Evolutionary conservation across 2,888 invertebrate species (phyloP), one percentile per base, ranked within the genome.

Genomic region (Mesorhabditis spiculigera): DNA sequence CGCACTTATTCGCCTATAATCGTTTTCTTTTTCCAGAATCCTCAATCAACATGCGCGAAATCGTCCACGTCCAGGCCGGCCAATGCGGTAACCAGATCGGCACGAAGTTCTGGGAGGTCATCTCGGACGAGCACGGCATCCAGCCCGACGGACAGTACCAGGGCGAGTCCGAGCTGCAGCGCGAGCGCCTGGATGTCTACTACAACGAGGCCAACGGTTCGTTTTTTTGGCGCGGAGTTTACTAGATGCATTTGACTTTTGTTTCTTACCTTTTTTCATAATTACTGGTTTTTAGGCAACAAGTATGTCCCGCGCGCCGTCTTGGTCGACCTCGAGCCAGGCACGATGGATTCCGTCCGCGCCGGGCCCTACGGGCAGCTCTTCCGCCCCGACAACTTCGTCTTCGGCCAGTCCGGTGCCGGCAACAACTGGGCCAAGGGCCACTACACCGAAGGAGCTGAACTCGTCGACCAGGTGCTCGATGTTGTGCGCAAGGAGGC

Each of bases 331-430:
- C 89, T 95, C 86, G 95, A 95, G 88, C 95, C 95, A 66, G 95
- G 95, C 77, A 95, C 95, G 83, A 95, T 95, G 95, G 95, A 96
- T 88, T 93, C 94, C 0, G 94, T 95, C 76, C 90, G 94, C 77
- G 92, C 93, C 0, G 93, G 94, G 72, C 92, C 94, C 10, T 95
- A 93, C 88, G 93, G 93, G 41, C 91, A 93, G 87, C 92, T 95
- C 85, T 95, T 94, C 90, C 89, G 94, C 76, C 95, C 95, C 42
- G 83, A 95, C 89, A 95, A 95, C 89, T 95, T 94, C 87, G 93
- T 94, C 42, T 94, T 94, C 87, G 93, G 93, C 28, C 28, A 28
- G 3, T 28, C 28, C 28, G 28, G 28, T 1, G 28, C 28, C 28
- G 28, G 28, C 28, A 28, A 28, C 28, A 28, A 28, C 28, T 28